phyloP scores from a whole-genome alignment of 1,140 invertebrate genomes.

The Penaeus chinensis region DNA sequence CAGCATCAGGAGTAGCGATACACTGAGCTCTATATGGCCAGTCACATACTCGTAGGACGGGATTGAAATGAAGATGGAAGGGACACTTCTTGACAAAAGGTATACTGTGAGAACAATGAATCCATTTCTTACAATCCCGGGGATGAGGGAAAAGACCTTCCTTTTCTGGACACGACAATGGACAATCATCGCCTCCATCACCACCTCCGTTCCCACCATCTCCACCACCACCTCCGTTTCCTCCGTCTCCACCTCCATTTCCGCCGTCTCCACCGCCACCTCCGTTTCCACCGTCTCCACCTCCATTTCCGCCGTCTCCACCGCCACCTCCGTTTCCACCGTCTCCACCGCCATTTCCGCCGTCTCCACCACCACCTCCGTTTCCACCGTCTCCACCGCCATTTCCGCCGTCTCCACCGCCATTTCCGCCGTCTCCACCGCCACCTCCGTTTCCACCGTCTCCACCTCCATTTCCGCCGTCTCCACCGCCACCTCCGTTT shows the following conservation, averaged over 20 bases:
- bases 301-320: no score
- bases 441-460: no score
- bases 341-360: no score
- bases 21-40: conserved; percentile 49
- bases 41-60: conserved; percentile 42
- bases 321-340: no score
- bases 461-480: no score
- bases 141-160: conserved; percentile 47
- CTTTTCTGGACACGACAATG: conserved; percentile 33
- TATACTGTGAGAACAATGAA: conserved; percentile 17
- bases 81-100: conserved; percentile 49
- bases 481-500: no score
- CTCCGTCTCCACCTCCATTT: not conserved
- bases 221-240: not conserved
- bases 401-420: no score
- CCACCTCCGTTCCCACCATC: not conserved
- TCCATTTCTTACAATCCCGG: conserved; percentile 37
- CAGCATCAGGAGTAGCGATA: conserved; percentile 32
- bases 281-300: no score
- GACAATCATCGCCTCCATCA: conserved; percentile 29
- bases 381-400: no score
- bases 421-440: no score
- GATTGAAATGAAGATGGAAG: conserved; percentile 40
- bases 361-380: no score
- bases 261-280: not conserved